Evolutionary conservation across 2,888 invertebrate species (phyloP).

Genomic region (Lasius platythorax): DNA sequence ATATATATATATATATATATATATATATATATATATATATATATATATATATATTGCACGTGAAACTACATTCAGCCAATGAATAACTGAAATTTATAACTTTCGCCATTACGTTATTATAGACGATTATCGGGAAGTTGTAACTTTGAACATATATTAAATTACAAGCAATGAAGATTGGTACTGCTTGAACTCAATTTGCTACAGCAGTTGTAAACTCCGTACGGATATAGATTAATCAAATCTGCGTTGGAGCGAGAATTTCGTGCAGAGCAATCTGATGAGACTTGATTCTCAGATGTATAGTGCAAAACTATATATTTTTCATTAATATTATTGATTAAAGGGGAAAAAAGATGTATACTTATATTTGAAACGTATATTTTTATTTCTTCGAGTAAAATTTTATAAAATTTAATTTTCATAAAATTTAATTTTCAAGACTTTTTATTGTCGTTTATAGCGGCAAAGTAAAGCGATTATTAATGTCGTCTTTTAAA

Average conservation of each 20-base stretch:
- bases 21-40: not conserved
- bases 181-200: slow-evolving; percentile 47
- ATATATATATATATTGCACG: not conserved
- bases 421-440: not conserved
- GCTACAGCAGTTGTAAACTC: slow-evolving; percentile 42
- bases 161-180: slow-evolving; percentile 32
- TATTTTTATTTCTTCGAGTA: not conserved
- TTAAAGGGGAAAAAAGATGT: not conserved
- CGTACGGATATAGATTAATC: slow-evolving; percentile 19
- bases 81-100: slow-evolving; percentile 1
- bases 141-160: slow-evolving; percentile 24
- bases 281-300: not conserved
- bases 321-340: not conserved
- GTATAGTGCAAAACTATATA: not conserved
- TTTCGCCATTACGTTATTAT: not conserved
- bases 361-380: not conserved
- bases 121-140: slow-evolving; percentile 17
- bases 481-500: not conserved
- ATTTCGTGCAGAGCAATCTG: not conserved
- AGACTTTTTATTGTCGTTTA: not conserved
- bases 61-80: not conserved
- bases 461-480: slow-evolving; percentile 6
- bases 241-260: not conserved
- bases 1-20: not conserved
- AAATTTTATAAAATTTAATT: not conserved